phyloP scores from a whole-genome alignment of 2,888 invertebrate species.

The Drosophila neonasuta region DNA sequence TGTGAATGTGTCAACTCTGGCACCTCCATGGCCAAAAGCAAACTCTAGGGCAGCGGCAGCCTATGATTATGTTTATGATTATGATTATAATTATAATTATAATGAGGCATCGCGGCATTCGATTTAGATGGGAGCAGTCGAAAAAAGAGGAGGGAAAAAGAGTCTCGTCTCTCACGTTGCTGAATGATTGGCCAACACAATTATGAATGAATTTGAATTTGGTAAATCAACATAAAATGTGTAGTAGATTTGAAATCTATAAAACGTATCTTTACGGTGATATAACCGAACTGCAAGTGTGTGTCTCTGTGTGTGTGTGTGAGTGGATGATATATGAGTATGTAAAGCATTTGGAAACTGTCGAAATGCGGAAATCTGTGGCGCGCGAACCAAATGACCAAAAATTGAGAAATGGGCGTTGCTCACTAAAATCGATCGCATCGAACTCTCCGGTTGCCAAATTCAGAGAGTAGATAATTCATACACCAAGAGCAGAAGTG shows the following conservation, averaged over 20 bases:
- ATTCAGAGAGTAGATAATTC: constrained; percentile 9
- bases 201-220: constrained; percentile 48
- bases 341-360: constrained; percentile 44
- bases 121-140: background rate
- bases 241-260: constrained; percentile 32
- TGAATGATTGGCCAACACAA: constrained; percentile 47
- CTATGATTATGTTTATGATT: background rate
- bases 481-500: background rate
- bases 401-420: constrained; percentile 42
- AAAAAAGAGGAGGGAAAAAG: background rate
- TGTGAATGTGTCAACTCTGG: constrained; percentile 6
- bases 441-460: constrained; percentile 28
- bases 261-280: constrained; percentile 32
- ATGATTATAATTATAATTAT: constrained; percentile 4
- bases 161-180: constrained; percentile 14
- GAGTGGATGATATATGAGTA: constrained; percentile 45
- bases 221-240: constrained; percentile 38
- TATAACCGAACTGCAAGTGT: constrained; percentile 32
- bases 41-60: background rate
- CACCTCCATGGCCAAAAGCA: constrained; percentile 14
- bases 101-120: constrained; percentile 5
- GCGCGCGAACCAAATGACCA: constrained; percentile 32
- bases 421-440: constrained; percentile 5
- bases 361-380: constrained; percentile 50
- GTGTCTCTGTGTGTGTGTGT: constrained; percentile 17